Evolutionary conservation across 2,888 invertebrate genomes (phyloP).

Genomic region (Oscheius sp.): DNA sequence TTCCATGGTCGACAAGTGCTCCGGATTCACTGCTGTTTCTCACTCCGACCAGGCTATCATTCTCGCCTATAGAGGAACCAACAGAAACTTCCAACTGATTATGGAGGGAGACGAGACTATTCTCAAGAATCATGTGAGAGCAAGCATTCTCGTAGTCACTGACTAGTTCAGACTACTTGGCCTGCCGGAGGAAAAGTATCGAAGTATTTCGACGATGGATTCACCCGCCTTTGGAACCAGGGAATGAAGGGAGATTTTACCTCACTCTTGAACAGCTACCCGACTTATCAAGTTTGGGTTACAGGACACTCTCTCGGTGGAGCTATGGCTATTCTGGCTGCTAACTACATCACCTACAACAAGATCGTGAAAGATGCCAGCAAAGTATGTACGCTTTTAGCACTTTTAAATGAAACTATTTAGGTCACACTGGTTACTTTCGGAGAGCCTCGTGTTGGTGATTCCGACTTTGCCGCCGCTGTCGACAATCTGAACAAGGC

Average conservation of each 20-base stretch:
- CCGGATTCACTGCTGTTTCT: constrained; percentile 53
- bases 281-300: constrained; percentile 57
- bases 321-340: constrained; percentile 61
- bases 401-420: constrained; percentile 36
- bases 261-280: constrained; percentile 47
- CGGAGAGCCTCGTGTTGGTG: constrained; percentile 64
- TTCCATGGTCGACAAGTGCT: constrained; percentile 37
- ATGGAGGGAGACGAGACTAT: constrained; percentile 55
- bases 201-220: constrained; percentile 59
- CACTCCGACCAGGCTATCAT: constrained; percentile 56
- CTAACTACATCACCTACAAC: constrained; percentile 39
- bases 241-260: constrained; percentile 57
- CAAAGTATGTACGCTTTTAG: constrained; percentile 38
- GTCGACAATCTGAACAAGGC: constrained; percentile 49
- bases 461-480: constrained; percentile 50
- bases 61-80: constrained; percentile 48
- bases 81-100: constrained; percentile 54
- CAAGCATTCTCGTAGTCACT: background rate
- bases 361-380: constrained; percentile 3
- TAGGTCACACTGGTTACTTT: constrained; percentile 56
- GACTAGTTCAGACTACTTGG: constrained; percentile 48
- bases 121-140: constrained; percentile 48
- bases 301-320: constrained; percentile 62
- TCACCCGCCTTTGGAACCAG: constrained; percentile 56
- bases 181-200: constrained; percentile 56